Conservation (phyloP, 2,797 vertebrate species). For the Micrastur ruficollis region DNA sequence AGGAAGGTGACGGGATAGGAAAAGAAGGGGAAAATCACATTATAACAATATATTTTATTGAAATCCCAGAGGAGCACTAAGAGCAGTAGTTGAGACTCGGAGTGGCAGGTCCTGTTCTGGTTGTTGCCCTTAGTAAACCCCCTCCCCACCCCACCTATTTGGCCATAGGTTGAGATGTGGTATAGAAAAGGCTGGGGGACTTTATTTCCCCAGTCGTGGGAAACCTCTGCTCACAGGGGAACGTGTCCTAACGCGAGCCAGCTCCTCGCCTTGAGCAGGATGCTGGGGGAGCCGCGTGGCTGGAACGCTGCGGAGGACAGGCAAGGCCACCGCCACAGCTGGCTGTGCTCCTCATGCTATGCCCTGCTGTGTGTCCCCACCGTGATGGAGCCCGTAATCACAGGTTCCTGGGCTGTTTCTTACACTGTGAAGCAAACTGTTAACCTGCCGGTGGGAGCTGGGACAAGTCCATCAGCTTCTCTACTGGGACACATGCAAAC, state of each 20-base stretch:
- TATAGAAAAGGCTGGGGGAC: background rate
- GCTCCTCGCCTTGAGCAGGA: rapidly evolving
- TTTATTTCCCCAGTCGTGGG: background rate
- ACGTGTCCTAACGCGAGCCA: background rate
- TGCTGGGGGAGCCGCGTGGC: rapidly evolving
- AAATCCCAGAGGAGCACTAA: background rate
- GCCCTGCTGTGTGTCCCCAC: too few species aligned
- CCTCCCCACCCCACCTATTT: background rate
- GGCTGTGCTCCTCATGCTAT: rapidly evolving
- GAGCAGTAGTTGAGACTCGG: background rate
- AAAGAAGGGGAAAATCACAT: background rate
- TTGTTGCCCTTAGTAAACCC: background rate
- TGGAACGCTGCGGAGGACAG: background rate
- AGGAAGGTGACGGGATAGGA: background rate
- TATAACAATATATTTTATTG: background rate
- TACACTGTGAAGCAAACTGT: background rate
- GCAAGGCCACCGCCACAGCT: rapidly evolving
- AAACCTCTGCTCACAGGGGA: background rate
- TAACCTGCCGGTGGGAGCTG: background rate
- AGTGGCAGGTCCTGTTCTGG: background rate
- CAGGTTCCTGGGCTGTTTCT: rapidly evolving
- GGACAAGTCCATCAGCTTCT: background rate
- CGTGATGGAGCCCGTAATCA: rapidly evolving
- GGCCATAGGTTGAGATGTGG: background rate
- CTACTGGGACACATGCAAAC: background rate